Percentiles rank a stretch among this genome's conserved stretches.
Evolutionary conservation across 2,797 vertebrate genomes (phyloP).

Genomic region (Pelodytes ibericus): DNA sequence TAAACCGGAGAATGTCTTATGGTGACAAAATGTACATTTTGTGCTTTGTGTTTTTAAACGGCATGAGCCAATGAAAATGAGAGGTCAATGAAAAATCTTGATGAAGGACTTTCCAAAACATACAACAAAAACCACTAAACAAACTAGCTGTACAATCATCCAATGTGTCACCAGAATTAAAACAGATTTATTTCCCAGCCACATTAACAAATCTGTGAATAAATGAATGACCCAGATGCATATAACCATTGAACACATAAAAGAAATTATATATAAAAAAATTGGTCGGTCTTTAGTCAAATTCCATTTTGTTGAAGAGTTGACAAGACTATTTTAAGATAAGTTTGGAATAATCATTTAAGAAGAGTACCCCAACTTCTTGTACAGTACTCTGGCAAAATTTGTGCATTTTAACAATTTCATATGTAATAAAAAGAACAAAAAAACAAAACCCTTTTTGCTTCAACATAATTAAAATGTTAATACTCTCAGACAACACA

Average conservation of each 20-base stretch:
- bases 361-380: constrained; percentile 82
- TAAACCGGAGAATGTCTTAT: constrained; percentile 10
- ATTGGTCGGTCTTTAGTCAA: constrained; percentile 90
- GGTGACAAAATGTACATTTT: constrained; percentile 45
- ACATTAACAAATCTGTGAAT: constrained; percentile 63
- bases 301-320: constrained; percentile 88
- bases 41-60: constrained; percentile 32
- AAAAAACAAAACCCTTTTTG: constrained; percentile 73
- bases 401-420: constrained; percentile 92
- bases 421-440: constrained; percentile 85
- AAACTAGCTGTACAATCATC: constrained; percentile 57
- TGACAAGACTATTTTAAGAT: constrained; percentile 84
- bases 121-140: constrained; percentile 29
- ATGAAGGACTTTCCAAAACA: constrained; percentile 12
- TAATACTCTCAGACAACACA: constrained; percentile 94
- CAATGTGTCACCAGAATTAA: constrained; percentile 57
- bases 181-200: constrained; percentile 62
- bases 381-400: constrained; percentile 82
- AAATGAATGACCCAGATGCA: constrained; percentile 82
- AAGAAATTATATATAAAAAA: constrained; percentile 94
- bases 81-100: background rate
- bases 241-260: constrained; percentile 92
- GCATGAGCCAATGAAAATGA: constrained; percentile 27
- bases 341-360: constrained; percentile 81
- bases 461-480: constrained; percentile 86